Conservation (phyloP, 1,140 invertebrate genomes). For the Wiebesia pumilae region DNA sequence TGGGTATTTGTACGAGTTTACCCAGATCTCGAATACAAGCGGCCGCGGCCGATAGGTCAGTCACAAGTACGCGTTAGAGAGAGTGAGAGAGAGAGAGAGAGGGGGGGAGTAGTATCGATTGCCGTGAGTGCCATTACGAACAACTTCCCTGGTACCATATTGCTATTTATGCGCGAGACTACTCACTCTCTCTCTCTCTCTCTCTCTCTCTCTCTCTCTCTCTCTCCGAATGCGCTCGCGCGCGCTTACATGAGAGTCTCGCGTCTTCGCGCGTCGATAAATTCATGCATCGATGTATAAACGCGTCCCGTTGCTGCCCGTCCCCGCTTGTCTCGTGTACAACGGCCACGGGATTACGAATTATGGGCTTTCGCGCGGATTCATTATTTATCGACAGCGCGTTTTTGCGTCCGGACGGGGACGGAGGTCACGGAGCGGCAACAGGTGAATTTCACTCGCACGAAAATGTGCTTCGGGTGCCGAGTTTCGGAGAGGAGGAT, state of each 20-base stretch:
- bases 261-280: background rate
- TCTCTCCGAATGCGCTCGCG: background rate
- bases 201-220: background rate
- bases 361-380: constrained; percentile 2
- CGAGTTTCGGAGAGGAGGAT: background rate
- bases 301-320: background rate
- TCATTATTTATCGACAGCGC: background rate
- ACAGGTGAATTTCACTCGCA: too few relatives aligned
- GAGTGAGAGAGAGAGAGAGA: background rate
- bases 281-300: background rate
- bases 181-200: too few relatives aligned
- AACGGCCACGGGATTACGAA: background rate
- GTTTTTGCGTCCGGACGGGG: too few relatives aligned
- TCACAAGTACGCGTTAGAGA: background rate
- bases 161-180: background rate
- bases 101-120: background rate
- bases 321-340: background rate
- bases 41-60: constrained; percentile 8
- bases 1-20: background rate
- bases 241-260: background rate
- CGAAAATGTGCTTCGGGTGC: background rate
- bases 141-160: background rate
- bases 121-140: background rate
- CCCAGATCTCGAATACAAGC: constrained; percentile 24
- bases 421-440: background rate